Conservation (phyloP, 2,797 vertebrate species). For the Leptatherina wallacei region DNA sequence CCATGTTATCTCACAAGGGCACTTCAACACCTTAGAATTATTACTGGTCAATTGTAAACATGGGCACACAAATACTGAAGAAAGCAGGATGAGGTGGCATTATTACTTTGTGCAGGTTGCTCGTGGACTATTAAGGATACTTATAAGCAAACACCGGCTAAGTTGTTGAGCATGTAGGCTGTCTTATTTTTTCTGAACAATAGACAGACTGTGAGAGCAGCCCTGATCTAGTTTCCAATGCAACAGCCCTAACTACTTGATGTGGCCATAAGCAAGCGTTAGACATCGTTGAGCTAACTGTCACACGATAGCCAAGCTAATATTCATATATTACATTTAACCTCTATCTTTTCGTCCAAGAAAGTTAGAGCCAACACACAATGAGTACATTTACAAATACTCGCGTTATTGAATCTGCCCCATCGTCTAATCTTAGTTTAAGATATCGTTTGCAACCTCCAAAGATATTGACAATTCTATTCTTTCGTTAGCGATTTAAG, state of each 20-base stretch:
- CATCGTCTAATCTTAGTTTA: not conserved
- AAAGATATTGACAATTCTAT: not conserved
- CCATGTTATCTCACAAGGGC: not conserved
- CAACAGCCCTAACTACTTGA: not conserved
- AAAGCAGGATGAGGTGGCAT: not conserved
- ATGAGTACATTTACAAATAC: not conserved
- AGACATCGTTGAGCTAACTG: not conserved
- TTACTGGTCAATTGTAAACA: not conserved
- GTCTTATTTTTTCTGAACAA: not conserved
- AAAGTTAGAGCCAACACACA: not conserved
- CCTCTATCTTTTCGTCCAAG: not conserved
- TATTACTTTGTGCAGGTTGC: not conserved
- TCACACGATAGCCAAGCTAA: not conserved
- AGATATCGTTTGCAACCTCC: not conserved
- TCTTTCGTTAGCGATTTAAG: constrained; percentile 13
- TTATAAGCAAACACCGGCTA: not conserved
- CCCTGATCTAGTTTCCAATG: not conserved
- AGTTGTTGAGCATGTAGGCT: not conserved
- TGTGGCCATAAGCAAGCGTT: not conserved
- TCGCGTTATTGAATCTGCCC: not conserved
- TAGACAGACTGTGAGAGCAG: too few species aligned
- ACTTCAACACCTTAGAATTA: not conserved
- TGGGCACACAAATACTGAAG: not conserved
- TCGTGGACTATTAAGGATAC: not conserved
- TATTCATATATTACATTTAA: not conserved